These are phyloP conservation scores for Chlorocebus sabaeus DNA, from an alignment of 2,113 vertebrate genomes.

Conservation along the genomic window DNA sequence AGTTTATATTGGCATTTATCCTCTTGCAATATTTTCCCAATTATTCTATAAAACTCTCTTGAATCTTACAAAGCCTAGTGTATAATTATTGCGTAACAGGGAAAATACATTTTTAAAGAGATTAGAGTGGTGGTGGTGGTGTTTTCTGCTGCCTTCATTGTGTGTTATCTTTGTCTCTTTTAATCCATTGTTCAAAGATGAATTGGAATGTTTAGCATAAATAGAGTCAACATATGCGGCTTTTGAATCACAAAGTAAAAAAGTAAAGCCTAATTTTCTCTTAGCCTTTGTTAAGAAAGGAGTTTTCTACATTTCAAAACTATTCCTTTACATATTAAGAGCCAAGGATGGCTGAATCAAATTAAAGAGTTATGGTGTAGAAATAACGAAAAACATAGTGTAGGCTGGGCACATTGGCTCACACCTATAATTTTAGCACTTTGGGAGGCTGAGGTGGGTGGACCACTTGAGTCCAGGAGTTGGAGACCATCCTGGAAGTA, in stretches of 20 bases:
- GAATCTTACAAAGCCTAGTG: not conserved
- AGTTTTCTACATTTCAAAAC: not conserved
- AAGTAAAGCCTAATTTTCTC: not conserved
- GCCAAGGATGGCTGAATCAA: not conserved
- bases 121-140: not conserved
- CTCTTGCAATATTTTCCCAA: not conserved
- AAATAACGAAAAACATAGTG: not conserved
- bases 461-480: no score
- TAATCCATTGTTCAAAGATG: not conserved
- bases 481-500: no score
- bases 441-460: no score
- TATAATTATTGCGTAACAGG: not conserved
- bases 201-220: conserved; percentile 8
- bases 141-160: not conserved
- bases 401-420: no score
- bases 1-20: not conserved
- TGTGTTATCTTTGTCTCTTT: not conserved
- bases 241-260: not conserved
- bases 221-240: not conserved
- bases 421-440: no score
- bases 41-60: not conserved
- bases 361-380: not conserved
- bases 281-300: not conserved
- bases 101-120: conserved; percentile 11
- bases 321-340: not conserved